Percentiles rank a stretch among this genome's conserved stretches.
Evolutionary conservation across 2,888 invertebrate species (phyloP).

Genomic region (Meta bourneti): DNA sequence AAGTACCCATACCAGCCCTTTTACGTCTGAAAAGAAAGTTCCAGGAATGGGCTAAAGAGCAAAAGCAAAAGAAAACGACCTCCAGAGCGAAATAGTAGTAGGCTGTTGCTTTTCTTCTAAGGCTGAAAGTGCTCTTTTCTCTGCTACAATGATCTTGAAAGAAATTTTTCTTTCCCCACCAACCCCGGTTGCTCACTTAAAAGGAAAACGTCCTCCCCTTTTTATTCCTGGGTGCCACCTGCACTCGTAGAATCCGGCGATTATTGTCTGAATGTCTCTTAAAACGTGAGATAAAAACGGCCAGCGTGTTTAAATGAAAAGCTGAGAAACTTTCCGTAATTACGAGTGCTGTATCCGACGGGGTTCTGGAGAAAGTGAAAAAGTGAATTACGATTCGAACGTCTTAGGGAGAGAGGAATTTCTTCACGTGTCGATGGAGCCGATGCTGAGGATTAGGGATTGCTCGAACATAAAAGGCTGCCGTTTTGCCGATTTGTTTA

Average conservation of each 20-base stretch:
- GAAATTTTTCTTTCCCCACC: neutral
- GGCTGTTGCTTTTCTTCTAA: neutral
- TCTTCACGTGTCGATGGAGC: neutral
- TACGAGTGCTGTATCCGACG: neutral
- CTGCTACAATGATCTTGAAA: neutral
- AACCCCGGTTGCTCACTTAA: conserved; percentile 20
- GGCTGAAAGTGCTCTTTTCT: neutral
- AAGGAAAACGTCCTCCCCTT: conserved; percentile 36
- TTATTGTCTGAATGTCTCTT: conserved; percentile 49
- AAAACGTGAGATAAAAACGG: conserved; percentile 41
- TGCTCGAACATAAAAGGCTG: neutral
- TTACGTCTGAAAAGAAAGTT: conserved; percentile 2
- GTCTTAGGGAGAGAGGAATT: neutral
- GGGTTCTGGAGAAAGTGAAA: too few species aligned
- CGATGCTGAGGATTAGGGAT: neutral
- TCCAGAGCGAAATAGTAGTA: neutral
- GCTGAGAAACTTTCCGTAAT: neutral
- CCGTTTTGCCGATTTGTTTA: neutral
- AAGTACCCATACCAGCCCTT: conserved; percentile 22
- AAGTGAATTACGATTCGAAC: neutral
- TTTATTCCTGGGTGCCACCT: neutral
- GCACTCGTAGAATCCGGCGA: conserved; percentile 45
- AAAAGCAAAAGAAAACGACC: neutral
- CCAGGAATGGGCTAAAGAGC: neutral
- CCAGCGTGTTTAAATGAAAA: too few species aligned